phyloP scores from a whole-genome alignment of 2,113 vertebrate genomes.

The Rhombomys opimus region DNA sequence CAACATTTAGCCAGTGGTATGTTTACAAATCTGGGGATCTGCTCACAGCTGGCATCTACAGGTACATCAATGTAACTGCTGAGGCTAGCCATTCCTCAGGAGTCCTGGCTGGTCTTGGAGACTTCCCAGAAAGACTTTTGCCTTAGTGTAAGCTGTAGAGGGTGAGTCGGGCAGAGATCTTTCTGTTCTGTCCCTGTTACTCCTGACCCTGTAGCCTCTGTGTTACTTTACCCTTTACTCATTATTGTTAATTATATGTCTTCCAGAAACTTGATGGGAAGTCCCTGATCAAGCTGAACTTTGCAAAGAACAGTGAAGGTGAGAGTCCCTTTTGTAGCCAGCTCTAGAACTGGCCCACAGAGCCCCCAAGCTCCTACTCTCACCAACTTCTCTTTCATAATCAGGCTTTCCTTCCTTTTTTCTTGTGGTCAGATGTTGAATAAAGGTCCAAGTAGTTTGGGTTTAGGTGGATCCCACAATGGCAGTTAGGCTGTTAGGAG shows the following conservation, averaged over 20 bases:
- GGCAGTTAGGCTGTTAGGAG: neutral
- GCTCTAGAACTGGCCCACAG: neutral
- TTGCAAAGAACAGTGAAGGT: slow-evolving; percentile 97
- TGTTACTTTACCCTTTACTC: neutral
- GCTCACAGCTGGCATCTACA: neutral
- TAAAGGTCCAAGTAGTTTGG: neutral
- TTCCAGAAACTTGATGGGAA: slow-evolving; percentile 96
- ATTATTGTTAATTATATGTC: slow-evolving; percentile 12
- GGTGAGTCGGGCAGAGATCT: neutral
- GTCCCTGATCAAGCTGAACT: slow-evolving; percentile 95
- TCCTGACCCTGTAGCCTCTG: neutral
- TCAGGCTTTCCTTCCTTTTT: neutral
- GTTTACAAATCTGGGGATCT: neutral
- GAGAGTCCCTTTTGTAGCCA: slow-evolving; percentile 58
- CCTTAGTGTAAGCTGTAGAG: neutral
- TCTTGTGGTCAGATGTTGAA: neutral
- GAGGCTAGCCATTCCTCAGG: accelerated
- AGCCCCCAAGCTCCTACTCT: accelerated
- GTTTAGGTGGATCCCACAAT: neutral
- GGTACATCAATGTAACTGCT: no score
- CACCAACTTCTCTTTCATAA: neutral
- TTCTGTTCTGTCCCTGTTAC: neutral
- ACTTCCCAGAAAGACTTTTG: neutral
- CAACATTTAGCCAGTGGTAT: neutral
- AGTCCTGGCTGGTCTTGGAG: neutral